Evolutionary conservation across 2,113 vertebrate genomes (phyloP), one percentile per base, ranked within the genome.

Genomic region (Hemiprocne comata): DNA sequence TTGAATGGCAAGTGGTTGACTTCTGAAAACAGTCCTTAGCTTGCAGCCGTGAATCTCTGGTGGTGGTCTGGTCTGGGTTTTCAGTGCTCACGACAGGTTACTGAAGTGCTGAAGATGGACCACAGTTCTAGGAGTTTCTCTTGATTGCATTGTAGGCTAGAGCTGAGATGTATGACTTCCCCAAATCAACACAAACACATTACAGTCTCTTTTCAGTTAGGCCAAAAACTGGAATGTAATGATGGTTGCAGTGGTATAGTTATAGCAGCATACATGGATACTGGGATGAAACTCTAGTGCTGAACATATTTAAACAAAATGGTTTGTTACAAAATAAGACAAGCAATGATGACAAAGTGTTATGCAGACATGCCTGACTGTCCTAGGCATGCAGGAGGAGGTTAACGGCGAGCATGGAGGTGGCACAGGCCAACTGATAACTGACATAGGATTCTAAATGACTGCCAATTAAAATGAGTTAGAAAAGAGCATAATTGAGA

Each of bases 371-470:
- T 97, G 97, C 98, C 98, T 91, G 91, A 96, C 87, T 91, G 96
- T 92, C 93, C 94, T 96, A 97, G 94, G 98, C 98, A 98, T 98
- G 98, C 98, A 97, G 97, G 94, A 97, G 96, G 97, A 96, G 97
- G 97, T 98, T 99, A 99, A 96, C 97, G 51, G 98, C 98, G 98
- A 98, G 98, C 98, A 98, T 97, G 95, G 94, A 98, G 98, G 98
- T 98, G 98, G 98, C 96, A 96, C 98, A 98, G 98, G 98, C 98
- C 98, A 98, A 98, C 97, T 97, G 97, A 95, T 73, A 95, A 94
- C 97, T 85, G 93, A 91, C 51, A 79, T 5, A 20, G 48, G 87
- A 74, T 38, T 93, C 94, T 96, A 90, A 95, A 53, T 90, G 64
- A 96, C 87, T 82, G 89, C 90, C 96, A 96, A 67, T 96, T 90